A percentile compares a stretch with the other conserved stretches of the same genome.
These are phyloP conservation scores for Ellobius talpinus DNA, from an alignment of 2,113 vertebrate genomes.

Conservation along the genomic window DNA sequence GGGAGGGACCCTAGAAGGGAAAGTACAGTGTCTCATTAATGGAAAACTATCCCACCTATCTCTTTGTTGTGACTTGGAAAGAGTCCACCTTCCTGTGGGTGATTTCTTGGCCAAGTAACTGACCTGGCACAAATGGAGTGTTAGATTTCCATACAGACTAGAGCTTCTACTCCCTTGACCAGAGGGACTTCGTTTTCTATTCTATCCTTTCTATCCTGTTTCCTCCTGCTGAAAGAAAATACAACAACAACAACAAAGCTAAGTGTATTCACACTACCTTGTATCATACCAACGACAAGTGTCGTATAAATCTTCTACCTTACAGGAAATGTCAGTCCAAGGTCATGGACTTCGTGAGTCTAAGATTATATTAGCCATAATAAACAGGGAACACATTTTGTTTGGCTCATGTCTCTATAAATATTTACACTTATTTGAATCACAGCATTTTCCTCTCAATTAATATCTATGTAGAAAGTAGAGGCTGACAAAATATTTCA, in stretches of 20 bases:
- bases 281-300: background rate
- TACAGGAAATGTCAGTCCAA: background rate
- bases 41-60: background rate
- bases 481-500: background rate
- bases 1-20: too few relatives aligned
- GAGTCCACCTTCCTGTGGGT: background rate
- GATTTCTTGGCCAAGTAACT: background rate
- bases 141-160: too few relatives aligned
- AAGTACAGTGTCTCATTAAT: background rate
- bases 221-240: background rate
- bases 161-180: background rate
- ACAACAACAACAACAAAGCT: background rate
- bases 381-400: background rate
- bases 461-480: background rate
- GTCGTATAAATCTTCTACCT: background rate
- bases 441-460: background rate
- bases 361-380: constrained; percentile 9
- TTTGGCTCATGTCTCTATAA: constrained; percentile 14
- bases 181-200: background rate
- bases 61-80: background rate
- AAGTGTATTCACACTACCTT: background rate
- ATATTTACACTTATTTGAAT: constrained; percentile 26
- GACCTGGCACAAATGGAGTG: background rate
- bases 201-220: background rate
- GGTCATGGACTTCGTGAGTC: background rate